These are phyloP conservation scores for Scaptomyza cyrtandrae DNA, from an alignment of 2,888 invertebrate species.

Conservation along the genomic window DNA sequence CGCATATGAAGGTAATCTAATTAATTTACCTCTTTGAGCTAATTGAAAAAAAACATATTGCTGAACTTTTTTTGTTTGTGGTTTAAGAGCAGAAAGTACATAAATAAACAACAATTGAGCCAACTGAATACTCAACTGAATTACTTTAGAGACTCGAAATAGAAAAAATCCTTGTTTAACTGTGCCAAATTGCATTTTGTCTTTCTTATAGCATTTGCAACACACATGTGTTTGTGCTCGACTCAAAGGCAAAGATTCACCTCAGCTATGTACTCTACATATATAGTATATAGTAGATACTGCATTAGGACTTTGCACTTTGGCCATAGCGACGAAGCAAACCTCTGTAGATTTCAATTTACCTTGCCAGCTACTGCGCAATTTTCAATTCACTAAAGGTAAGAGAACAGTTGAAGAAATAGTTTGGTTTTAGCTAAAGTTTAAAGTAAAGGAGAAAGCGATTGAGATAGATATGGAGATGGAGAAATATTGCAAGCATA, in stretches of 20 bases:
- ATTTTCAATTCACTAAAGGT: not conserved
- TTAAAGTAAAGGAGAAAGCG: not conserved
- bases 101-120: not conserved
- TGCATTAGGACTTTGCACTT: not conserved
- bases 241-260: not conserved
- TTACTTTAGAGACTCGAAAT: not conserved
- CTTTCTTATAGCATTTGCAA: not conserved
- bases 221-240: not conserved
- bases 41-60: conserved; percentile 20
- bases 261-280: too few relatives aligned
- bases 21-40: conserved; percentile 5
- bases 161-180: not conserved
- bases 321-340: not conserved
- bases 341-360: conserved; percentile 1
- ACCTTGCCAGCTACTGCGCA: not conserved
- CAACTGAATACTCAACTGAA: not conserved
- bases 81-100: conserved; percentile 6
- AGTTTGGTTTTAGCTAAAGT: not conserved
- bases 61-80: conserved; percentile 3
- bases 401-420: not conserved
- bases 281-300: not conserved
- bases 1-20: not conserved
- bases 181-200: not conserved
- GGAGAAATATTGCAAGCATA: not conserved
- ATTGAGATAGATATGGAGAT: not conserved